phyloP scores from a whole-genome alignment of 2,113 vertebrate species.

The Oostethus manadensis region DNA sequence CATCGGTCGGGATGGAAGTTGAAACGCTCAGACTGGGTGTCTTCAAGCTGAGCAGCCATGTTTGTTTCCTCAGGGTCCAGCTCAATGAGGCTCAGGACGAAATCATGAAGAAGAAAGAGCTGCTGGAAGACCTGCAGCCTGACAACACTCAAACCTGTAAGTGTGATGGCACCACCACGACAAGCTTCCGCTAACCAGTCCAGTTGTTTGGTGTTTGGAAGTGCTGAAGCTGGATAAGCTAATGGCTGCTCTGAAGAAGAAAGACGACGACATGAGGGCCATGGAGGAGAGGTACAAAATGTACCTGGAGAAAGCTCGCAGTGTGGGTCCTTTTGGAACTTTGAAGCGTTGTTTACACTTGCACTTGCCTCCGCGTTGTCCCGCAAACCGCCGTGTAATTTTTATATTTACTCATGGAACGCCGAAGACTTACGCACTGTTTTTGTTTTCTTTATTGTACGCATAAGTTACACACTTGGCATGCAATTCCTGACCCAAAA shows the following conservation, averaged over 20 bases:
- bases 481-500: no score
- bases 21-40: neutral
- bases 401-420: no score
- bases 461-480: no score
- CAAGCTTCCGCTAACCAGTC: neutral
- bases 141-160: conserved; percentile 79
- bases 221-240: conserved; percentile 86
- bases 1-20: conserved; percentile 25
- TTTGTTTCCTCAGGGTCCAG: conserved; percentile 78
- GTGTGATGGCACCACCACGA: neutral
- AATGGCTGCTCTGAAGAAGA: conserved; percentile 89
- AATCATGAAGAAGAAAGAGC: conserved; percentile 93
- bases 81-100: conserved; percentile 93
- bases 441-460: no score
- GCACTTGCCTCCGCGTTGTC: no score
- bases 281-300: conserved; percentile 98
- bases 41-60: neutral
- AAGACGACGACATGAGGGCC: conserved; percentile 96
- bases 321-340: conserved; percentile 72
- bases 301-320: conserved; percentile 96
- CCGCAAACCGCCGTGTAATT: no score
- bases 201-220: conserved; percentile 31
- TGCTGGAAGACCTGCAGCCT: conserved; percentile 90
- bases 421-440: no score
- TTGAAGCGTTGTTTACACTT: no score